Evolutionary conservation across 2,113 vertebrate species (phyloP).

Genomic region (Uria aalge): DNA sequence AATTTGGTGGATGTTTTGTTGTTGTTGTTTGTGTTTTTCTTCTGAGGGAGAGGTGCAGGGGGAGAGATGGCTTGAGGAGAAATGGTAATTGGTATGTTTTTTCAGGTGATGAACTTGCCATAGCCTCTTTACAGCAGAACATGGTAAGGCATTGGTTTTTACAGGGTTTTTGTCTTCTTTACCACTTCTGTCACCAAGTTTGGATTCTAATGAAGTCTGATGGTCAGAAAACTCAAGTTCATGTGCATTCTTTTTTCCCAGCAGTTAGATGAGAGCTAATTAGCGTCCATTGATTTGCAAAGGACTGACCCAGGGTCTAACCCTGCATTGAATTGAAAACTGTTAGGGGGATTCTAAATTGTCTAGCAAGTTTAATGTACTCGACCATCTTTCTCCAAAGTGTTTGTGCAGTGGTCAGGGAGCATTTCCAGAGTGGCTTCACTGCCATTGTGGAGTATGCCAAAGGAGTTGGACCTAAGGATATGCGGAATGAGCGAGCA

Average conservation of each 20-base stretch:
- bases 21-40: not conserved
- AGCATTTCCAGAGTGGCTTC: not conserved
- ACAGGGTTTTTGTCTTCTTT: not conserved
- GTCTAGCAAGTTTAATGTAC: slow-evolving; percentile 27
- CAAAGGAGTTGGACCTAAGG: not conserved
- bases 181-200: not conserved
- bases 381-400: not conserved
- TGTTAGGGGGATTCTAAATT: not conserved
- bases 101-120: not conserved
- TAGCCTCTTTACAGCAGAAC: not conserved
- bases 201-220: slow-evolving; percentile 5
- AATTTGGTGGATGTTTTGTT: not conserved
- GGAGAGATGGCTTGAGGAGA: not conserved
- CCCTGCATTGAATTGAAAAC: not conserved
- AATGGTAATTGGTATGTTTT: not conserved
- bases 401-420: not conserved
- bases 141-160: not conserved
- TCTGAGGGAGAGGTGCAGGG: not conserved
- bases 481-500: not conserved
- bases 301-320: slow-evolving; percentile 19
- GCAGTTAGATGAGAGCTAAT: slow-evolving; percentile 40
- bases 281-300: slow-evolving; percentile 36
- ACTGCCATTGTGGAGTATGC: not conserved
- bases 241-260: not conserved
- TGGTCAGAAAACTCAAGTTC: not conserved